Base-by-base conservation (phyloP, 2,113 vertebrate genomes). In the Coturnix japonica region DNA sequence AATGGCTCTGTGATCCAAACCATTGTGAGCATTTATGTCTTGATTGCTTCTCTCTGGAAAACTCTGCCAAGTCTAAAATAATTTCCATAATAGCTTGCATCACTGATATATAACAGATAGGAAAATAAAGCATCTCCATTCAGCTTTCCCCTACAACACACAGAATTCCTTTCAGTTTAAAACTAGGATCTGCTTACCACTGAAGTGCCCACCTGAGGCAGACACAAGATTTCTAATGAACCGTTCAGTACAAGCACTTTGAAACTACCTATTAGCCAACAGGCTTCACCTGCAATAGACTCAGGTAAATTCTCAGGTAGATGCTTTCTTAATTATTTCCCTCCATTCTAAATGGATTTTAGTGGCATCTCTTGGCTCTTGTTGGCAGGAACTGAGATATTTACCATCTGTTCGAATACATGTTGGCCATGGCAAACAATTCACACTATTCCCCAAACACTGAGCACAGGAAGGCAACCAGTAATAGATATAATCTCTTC, bases 371-470 rank as follows among this genome's bases (percentile, higher is more conserved):
- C 84, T 91, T 97, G 91, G 95, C 64, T 97, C 94, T 87, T 93
- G 59, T 95, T 97, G 97, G 95, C 96, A 97, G 95, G 89, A 93
- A 61, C 79, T 31, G 78, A 74, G 79, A 57, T 94, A 91, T 95
- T 95, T 91, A 51, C 97, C 95, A 96, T 97, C 96, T 97, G 95
- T 93, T 96, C 91, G 93, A 91, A 89, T 86, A 77, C 89, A 81
- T 46, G 12, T 63, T 95, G 91, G 76, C 85, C 86, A 37, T 59
- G 82, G 83, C 90, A 96, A 97, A 91, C 69, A 94, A 65, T 71
- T 78, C 59, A 66, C 57, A 35, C 8, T 69, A 92, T 93, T 96
- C 93, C 92, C 94, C 44, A 79, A 91, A 90, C 71, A 82, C 80
- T 22, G 35, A 72, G 31, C 17, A 9, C 20, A 20, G 63, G 77